phyloP scores from a whole-genome alignment of 2,888 invertebrate species.

The Apodemia mormo region DNA sequence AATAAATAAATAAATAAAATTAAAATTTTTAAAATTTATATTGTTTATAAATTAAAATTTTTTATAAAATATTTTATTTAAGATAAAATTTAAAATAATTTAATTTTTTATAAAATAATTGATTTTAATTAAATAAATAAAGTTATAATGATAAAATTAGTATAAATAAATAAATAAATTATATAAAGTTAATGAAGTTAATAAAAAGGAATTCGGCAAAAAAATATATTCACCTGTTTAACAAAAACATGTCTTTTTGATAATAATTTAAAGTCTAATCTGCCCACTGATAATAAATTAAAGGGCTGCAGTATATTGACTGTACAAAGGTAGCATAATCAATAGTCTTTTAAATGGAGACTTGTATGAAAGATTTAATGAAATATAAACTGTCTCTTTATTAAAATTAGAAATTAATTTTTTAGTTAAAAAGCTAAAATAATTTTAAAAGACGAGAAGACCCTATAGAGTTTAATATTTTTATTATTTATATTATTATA shows the following conservation, averaged over 20 bases:
- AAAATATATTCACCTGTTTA: slow-evolving; percentile 86
- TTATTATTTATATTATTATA: slow-evolving; percentile 64
- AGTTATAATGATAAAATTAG: slow-evolving; percentile 83
- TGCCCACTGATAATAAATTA: slow-evolving; percentile 86
- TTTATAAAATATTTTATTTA: slow-evolving; percentile 66
- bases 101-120: slow-evolving; percentile 38
- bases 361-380: slow-evolving; percentile 89
- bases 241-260: slow-evolving; percentile 88
- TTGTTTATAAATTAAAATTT: slow-evolving; percentile 79
- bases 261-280: slow-evolving; percentile 62
- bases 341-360: slow-evolving; percentile 87
- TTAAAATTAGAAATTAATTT: slow-evolving; percentile 69
- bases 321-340: slow-evolving; percentile 42
- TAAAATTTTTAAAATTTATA: slow-evolving; percentile 81
- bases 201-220: slow-evolving; percentile 88
- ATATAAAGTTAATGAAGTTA: slow-evolving; percentile 74
- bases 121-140: slow-evolving; percentile 65
- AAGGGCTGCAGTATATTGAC: slow-evolving; percentile 86
- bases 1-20: slow-evolving; percentile 54
- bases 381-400: slow-evolving; percentile 82
- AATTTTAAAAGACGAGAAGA: slow-evolving; percentile 87
- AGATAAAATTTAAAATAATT: slow-evolving; percentile 50
- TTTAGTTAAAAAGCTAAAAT: slow-evolving; percentile 85
- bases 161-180: slow-evolving; percentile 54
- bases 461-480: slow-evolving; percentile 86